phyloP scores from a whole-genome alignment of 2,888 invertebrate species.

The Oxycera nigricornis region DNA sequence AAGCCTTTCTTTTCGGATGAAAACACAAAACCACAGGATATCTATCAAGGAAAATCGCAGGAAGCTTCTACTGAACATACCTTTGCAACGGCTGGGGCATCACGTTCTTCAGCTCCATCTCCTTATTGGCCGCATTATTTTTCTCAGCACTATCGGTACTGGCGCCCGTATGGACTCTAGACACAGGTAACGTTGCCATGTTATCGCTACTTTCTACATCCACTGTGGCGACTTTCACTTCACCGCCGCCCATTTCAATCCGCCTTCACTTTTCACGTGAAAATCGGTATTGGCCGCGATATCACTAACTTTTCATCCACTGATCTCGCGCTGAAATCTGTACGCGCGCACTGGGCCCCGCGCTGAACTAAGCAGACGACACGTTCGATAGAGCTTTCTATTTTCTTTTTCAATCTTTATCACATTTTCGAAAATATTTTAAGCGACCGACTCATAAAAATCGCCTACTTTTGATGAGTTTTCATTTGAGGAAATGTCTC shows the following conservation, averaged over 20 bases:
- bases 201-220: conserved; percentile 87
- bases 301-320: conserved; percentile 1
- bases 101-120: conserved; percentile 86
- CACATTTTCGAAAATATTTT: conserved; percentile 25
- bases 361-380: neutral
- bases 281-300: neutral
- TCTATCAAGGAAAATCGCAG: neutral
- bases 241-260: conserved; percentile 69
- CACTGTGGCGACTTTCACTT: conserved; percentile 89
- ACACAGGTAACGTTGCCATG: conserved; percentile 88
- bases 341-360: conserved; percentile 15
- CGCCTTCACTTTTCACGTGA: neutral
- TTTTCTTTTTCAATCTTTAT: neutral
- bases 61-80: conserved; percentile 62
- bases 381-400: conserved; percentile 3
- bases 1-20: too few species aligned
- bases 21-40: too few species aligned
- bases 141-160: conserved; percentile 80
- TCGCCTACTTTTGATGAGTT: neutral
- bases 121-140: conserved; percentile 83
- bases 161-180: conserved; percentile 73
- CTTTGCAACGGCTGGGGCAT: conserved; percentile 85
- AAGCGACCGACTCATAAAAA: neutral
- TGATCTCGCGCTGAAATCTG: neutral
- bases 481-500: neutral